Evolutionary conservation across 2,888 invertebrate genomes (phyloP), one percentile per base, ranked within the genome.

Genomic region (Yponomeuta cagnagella): DNA sequence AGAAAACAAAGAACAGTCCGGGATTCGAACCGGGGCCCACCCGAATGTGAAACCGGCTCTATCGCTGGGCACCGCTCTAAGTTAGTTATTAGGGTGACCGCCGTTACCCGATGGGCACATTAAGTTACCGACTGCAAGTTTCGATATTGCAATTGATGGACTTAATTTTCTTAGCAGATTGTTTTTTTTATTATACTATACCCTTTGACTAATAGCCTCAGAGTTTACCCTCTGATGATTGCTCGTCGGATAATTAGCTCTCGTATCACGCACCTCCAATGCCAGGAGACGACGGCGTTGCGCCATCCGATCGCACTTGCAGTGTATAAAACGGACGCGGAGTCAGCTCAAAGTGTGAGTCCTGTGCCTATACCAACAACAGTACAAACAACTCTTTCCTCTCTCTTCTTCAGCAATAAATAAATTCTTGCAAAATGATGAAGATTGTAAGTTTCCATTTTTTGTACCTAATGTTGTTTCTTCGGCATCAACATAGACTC

Each of bases 211-310:
- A 43, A 8, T 5, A 8, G 43, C 43, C 8, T 43, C 43, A 8
- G 43, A 43, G 43, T 43, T 43, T 6, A 43, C 43, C 43, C 43
- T 43, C 43, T 43, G 43, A 37, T 37, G 37, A 58, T 58, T 58
- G 52, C 52, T 12, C 52, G 52, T 58, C 52, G 52, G 3, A 30
- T 30, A 12, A 31, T 70, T 70, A 43, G 70, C 23, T 70, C 63
- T 85, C 90, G 77, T 74, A 81, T 84, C 90, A 91, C 90, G 90
- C 79, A 69, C 78, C 75, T 72, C 80, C 90, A 91, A 90, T 90
- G 90, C 82, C 90, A 89, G 86, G 33, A 31, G 33, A 70, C 31
- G 43, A 70, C 10, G 68, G 72, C 70, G 76, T 90, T 89, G 82
- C 88, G 79, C 78, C 82, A 88, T 74, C 10, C 52, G 69, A 63